Percentiles rank a stretch among this genome's conserved stretches.
Conservation (phyloP, 1,140 invertebrate species). For the Cephus cinctus region DNA sequence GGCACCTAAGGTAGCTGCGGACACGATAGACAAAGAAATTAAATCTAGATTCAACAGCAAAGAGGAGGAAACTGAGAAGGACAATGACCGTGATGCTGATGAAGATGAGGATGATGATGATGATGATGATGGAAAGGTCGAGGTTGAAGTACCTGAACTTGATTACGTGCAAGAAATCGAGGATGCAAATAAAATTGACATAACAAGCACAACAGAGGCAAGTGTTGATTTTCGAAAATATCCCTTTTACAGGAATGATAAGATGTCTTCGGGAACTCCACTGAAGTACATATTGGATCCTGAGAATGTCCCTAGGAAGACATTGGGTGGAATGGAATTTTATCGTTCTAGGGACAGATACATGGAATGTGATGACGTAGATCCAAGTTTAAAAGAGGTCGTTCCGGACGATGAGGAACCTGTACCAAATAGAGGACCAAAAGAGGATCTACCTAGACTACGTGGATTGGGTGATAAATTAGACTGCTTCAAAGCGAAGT, state of each 20-base stretch:
- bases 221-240: constrained; percentile 47
- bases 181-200: constrained; percentile 13
- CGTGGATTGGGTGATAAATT: constrained; percentile 67
- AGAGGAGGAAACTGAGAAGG: constrained; percentile 11
- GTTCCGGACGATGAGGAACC: constrained; percentile 44
- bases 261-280: constrained; percentile 33
- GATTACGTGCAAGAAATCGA: constrained; percentile 29
- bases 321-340: constrained; percentile 57
- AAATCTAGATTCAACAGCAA: constrained; percentile 29
- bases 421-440: constrained; percentile 32
- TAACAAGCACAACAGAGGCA: constrained; percentile 14
- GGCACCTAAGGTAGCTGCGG: constrained; percentile 25
- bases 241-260: constrained; percentile 48
- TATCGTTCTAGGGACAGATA: constrained; percentile 53
- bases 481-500: constrained; percentile 72
- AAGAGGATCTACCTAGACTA: constrained; percentile 46
- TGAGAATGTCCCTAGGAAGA: constrained; percentile 49
- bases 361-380: constrained; percentile 49
- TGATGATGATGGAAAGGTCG: constrained; percentile 20
- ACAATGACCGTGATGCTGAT: constrained; percentile 8
- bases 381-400: constrained; percentile 40
- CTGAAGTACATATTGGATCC: constrained; percentile 54
- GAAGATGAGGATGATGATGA: constrained; percentile 9
- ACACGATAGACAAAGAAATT: constrained; percentile 40
- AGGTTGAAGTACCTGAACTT: constrained; percentile 40